Percentiles rank a stretch among this genome's conserved stretches.
Evolutionary conservation across 2,797 vertebrate species (phyloP).

Genomic region (Malurus splendens): DNA sequence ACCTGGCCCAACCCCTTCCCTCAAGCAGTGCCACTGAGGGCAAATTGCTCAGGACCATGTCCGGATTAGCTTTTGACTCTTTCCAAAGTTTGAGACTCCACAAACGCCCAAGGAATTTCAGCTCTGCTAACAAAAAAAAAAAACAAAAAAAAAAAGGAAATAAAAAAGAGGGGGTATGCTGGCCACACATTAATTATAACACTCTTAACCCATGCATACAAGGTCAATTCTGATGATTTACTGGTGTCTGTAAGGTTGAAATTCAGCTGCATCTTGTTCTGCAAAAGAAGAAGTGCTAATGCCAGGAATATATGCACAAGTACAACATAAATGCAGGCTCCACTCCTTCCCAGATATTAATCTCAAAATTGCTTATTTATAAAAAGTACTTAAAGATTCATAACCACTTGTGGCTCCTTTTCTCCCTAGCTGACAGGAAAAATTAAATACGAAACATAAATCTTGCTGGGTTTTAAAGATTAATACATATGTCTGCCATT

Average conservation of each 20-base stretch:
- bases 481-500: background rate
- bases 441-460: background rate
- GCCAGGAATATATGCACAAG: background rate
- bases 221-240: background rate
- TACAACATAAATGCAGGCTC: background rate
- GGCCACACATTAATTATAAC: background rate
- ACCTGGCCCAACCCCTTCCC: background rate
- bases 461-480: background rate
- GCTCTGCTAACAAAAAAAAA: background rate
- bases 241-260: background rate
- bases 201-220: background rate
- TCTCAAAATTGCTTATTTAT: constrained; percentile 8
- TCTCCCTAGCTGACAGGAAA: background rate
- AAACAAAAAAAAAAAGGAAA: rapidly evolving
- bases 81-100: background rate
- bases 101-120: background rate
- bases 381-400: background rate
- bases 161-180: background rate
- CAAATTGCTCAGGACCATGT: background rate
- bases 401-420: background rate
- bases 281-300: background rate
- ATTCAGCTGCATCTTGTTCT: background rate
- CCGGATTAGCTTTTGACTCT: background rate
- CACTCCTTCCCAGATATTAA: background rate
- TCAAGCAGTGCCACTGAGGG: background rate